Evolutionary conservation across 2,888 invertebrate species (phyloP).

Genomic region (Eupithecia exiguata): DNA sequence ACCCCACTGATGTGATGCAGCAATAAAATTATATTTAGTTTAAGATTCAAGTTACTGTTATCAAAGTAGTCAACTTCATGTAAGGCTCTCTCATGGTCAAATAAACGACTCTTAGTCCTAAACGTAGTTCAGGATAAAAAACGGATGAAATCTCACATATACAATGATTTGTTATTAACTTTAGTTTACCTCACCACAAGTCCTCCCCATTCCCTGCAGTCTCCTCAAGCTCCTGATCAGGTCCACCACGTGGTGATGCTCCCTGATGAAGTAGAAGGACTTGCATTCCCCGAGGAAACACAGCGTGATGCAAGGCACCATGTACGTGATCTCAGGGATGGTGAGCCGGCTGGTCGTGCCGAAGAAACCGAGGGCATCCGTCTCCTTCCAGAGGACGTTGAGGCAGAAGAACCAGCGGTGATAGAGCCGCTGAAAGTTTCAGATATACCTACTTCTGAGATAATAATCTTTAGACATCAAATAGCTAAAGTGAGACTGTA

Average conservation of each 20-base stretch:
- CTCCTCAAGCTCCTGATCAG: constrained; percentile 47
- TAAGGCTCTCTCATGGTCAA: too few relatives aligned
- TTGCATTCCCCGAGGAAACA: constrained; percentile 53
- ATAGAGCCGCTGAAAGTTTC: constrained; percentile 32
- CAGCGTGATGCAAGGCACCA: constrained; percentile 53
- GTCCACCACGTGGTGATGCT: constrained; percentile 49
- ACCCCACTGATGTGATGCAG: too few relatives aligned
- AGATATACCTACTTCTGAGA: neutral
- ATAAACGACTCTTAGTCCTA: too few relatives aligned
- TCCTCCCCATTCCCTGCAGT: constrained; percentile 22
- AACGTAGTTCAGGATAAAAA: too few relatives aligned
- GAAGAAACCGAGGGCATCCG: constrained; percentile 37
- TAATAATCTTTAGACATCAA: neutral
- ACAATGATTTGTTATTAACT: too few relatives aligned
- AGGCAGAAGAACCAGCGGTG: constrained; percentile 47
- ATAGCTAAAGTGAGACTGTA: neutral
- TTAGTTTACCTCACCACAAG: constrained; percentile 16
- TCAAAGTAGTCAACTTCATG: too few relatives aligned
- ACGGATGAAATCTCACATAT: neutral
- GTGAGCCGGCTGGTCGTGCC: constrained; percentile 25
- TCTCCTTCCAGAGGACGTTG: constrained; percentile 43
- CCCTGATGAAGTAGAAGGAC: constrained; percentile 49
- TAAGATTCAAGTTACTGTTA: too few relatives aligned
- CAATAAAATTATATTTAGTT: too few relatives aligned
- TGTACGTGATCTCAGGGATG: constrained; percentile 51